These are phyloP conservation scores for Eumacrocentrus americanus DNA, from an alignment of 2,888 invertebrate genomes.

Conservation along the genomic window DNA sequence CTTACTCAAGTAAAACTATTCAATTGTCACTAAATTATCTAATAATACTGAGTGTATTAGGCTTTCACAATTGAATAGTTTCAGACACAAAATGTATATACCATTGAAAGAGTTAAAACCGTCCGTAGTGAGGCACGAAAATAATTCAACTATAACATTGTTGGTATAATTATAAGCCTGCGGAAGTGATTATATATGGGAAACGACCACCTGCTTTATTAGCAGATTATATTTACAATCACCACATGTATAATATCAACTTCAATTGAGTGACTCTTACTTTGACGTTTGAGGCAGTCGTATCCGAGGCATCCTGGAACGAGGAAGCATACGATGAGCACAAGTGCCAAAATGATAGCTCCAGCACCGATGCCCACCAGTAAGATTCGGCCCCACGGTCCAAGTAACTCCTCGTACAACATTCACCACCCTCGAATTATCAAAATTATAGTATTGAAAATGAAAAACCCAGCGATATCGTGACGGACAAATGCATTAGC, in stretches of 20 bases:
- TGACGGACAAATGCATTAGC: no score
- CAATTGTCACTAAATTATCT: no score
- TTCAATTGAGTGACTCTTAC: constrained; percentile 43
- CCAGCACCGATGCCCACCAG: constrained; percentile 52
- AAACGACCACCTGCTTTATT: background rate
- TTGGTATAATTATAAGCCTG: background rate
- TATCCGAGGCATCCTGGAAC: constrained; percentile 60
- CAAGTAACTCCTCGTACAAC: constrained; percentile 53
- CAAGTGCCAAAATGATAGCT: constrained; percentile 47
- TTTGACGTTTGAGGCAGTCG: constrained; percentile 52
- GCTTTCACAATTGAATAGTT: no score
- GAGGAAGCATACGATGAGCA: constrained; percentile 58
- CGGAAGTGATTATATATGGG: constrained; percentile 6
- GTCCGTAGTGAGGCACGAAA: no score
- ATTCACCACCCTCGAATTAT: constrained; percentile 53
- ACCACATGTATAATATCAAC: constrained; percentile 1
- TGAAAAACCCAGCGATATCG: no score
- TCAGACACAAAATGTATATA: no score
- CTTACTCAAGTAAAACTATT: no score
- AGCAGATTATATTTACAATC: background rate
- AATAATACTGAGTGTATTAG: no score
- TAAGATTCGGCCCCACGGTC: constrained; percentile 57
- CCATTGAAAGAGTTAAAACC: no score
- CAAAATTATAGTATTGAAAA: background rate
- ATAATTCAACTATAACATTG: background rate